These are phyloP conservation scores for Hypomecis atomaria DNA, from an alignment of 2,888 invertebrate species.

Conservation along the genomic window DNA sequence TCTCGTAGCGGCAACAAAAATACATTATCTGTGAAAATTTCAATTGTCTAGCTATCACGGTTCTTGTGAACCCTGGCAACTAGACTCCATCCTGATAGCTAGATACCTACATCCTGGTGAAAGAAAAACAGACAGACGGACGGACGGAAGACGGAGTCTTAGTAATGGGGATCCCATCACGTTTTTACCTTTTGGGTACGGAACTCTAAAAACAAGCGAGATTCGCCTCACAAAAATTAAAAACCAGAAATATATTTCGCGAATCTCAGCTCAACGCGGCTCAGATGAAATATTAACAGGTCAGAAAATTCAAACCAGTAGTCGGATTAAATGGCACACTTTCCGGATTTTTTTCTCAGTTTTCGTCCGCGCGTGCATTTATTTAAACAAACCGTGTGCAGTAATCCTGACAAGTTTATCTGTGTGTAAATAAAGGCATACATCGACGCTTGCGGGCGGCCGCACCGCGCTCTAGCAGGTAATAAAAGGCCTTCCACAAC, in stretches of 20 bases:
- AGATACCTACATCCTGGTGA: too few species aligned
- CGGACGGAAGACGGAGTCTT: too few species aligned
- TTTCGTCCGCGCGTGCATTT: slow-evolving; percentile 29
- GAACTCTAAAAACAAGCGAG: not conserved
- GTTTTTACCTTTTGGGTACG: too few species aligned
- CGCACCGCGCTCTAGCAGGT: slow-evolving; percentile 20
- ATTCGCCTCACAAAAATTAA: not conserved
- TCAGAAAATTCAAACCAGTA: slow-evolving; percentile 34
- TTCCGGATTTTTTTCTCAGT: slow-evolving; percentile 26
- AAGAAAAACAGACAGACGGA: too few species aligned
- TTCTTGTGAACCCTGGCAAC: too few species aligned
- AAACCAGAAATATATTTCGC: slow-evolving; percentile 10
- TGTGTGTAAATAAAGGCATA: slow-evolving; percentile 32
- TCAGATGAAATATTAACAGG: slow-evolving; percentile 37
- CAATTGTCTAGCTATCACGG: too few species aligned
- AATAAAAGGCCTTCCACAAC: slow-evolving; percentile 27
- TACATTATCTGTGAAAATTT: too few species aligned
- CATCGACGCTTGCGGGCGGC: slow-evolving; percentile 32
- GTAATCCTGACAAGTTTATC: slow-evolving; percentile 42
- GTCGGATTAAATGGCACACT: slow-evolving; percentile 35
- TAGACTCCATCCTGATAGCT: too few species aligned
- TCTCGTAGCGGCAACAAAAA: too few species aligned
- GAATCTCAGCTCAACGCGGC: slow-evolving; percentile 30
- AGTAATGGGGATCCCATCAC: too few species aligned
- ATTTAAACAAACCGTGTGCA: slow-evolving; percentile 36